Base-by-base conservation (phyloP, 30 jellyfish, hydroid and myxozoan genomes). In the Hydractinia echinata region DNA sequence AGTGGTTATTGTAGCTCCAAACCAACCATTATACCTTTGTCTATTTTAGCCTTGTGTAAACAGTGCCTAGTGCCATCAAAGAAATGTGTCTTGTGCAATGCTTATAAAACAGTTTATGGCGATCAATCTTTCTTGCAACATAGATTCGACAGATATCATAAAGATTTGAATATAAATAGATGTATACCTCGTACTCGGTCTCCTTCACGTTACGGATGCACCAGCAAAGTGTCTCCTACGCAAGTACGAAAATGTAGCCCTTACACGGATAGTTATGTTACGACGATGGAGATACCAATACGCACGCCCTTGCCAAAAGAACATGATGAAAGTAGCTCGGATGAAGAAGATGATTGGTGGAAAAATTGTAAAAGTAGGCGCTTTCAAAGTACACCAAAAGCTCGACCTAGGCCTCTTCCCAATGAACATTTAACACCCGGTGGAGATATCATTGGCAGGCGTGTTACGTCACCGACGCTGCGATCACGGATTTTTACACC, bases 31-130 rank as follows among this genome's bases (percentile, higher is more conserved):
- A 39, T 73, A 11, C 51, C 51, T 73, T 15, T 53, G 62, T 67
- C 53, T 15, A 66, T 53, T 52, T 77, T 6, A 30, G 80, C 72
- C 55, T 53, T 89, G 13, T 89, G 96, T 61, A 48, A 87, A 6
- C 52, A 77, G 7, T 89, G 96, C 71, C 85, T 68, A 16, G 79
- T 83, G 64, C 96, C 96, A 66, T 81, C 81, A 51, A 87, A 87
- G 48, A 77, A 60, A 19, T 84, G 96, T 84, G 67, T 82, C 16
- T 66, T 79, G 14, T 88, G 96, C 53, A 71, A 19, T 53, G 94
- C 94, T 49, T 88, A 83, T 78, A 83, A 83, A 73, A 81, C 74
- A 54, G 81, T 86, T 15, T 82, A 83, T 51, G 93, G 94, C 18
- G 50, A 55, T 4, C 80, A 77, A 5, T 39, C 67, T 19, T 88